A percentile compares a stretch with the other conserved stretches of the same genome.
Conservation (phyloP, 2,113 vertebrate genomes). For the Opisthocomus hoazin region DNA sequence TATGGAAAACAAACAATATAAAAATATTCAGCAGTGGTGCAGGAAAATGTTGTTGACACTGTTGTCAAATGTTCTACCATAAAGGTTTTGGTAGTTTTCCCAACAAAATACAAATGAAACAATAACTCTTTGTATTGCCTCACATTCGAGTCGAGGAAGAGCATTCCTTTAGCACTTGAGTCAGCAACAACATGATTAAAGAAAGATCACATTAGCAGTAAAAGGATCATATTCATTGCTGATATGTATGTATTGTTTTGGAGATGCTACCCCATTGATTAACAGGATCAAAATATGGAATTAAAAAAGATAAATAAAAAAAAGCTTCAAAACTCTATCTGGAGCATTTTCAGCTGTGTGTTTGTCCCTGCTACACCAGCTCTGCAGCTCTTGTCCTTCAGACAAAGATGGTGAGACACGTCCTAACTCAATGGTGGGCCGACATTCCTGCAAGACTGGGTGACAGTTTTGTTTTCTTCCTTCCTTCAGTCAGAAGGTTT, state of each 20-base stretch:
- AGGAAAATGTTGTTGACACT: constrained; percentile 21
- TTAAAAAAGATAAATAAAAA: not conserved
- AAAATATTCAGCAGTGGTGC: constrained; percentile 60
- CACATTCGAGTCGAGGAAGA: not conserved
- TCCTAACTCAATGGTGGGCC: not conserved
- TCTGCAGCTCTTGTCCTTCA: not conserved
- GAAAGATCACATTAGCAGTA: not conserved
- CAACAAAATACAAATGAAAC: constrained; percentile 8
- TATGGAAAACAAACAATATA: constrained; percentile 59
- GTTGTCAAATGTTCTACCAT: not conserved
- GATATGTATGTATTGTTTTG: not conserved
- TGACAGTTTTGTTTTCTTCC: not conserved
- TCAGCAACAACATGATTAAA: not conserved
- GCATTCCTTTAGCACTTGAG: not conserved
- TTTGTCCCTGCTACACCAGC: not conserved
- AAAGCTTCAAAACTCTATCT: not conserved
- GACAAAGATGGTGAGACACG: not conserved
- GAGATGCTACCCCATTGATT: not conserved
- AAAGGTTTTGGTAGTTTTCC: constrained; percentile 12
- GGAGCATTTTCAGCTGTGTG: not conserved
- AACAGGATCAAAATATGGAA: not conserved
- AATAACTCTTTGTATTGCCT: constrained; percentile 10
- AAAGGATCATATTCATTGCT: not conserved
- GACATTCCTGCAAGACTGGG: not conserved
- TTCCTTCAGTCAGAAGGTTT: not conserved